Conservation (phyloP, 2,113 vertebrate species). For the Clarias magur region DNA sequence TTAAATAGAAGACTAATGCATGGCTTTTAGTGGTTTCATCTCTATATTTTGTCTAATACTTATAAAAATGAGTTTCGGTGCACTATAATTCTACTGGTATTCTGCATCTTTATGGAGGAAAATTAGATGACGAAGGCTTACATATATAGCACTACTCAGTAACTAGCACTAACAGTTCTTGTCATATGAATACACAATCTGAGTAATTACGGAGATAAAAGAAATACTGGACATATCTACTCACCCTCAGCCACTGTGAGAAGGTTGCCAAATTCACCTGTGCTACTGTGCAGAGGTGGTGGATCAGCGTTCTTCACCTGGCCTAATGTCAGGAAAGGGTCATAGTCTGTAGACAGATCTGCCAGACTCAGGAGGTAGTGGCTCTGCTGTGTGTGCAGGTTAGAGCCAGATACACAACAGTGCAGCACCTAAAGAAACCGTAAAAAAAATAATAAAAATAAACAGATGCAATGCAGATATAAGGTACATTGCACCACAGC, state of each 20-base stretch:
- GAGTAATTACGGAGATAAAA: background rate
- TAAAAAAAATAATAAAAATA: background rate
- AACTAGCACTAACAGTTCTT: background rate
- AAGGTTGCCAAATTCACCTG: conserved; percentile 82
- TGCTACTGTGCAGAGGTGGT: conserved; percentile 69
- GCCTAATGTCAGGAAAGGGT: conserved; percentile 86
- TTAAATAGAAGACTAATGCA: conserved; percentile 54
- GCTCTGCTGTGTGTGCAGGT: conserved; percentile 89
- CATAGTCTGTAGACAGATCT: conserved; percentile 87
- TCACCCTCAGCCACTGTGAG: conserved; percentile 95
- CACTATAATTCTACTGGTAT: conserved; percentile 12
- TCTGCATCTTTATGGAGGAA: background rate
- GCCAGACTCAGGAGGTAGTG: conserved; percentile 90
- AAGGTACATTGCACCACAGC: background rate
- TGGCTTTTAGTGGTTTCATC: conserved; percentile 63
- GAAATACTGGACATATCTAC: background rate
- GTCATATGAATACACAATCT: background rate
- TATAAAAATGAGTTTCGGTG: conserved; percentile 6
- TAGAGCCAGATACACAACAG: conserved; percentile 92
- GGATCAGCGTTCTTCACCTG: conserved; percentile 84
- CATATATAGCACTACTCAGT: background rate
- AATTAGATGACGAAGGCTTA: background rate
- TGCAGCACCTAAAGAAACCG: conserved; percentile 83
- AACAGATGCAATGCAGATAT: background rate
- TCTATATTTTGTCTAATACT: conserved; percentile 34